Base-by-base conservation (phyloP, 2,797 vertebrate genomes). In the Uromys caudimaculatus region DNA sequence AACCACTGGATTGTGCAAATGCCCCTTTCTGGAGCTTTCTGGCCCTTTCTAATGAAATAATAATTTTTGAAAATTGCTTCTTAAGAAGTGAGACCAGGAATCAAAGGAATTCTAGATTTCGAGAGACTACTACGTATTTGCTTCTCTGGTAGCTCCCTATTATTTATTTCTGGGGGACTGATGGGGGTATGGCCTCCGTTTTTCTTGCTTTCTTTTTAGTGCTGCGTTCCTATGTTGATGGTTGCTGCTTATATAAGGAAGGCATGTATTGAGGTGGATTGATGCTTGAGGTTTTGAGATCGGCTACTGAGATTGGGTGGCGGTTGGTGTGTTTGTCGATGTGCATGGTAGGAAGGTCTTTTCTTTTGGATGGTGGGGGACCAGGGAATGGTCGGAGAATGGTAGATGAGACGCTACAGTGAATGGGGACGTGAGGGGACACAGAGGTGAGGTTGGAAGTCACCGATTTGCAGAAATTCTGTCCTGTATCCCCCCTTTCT, bases 161-260 rank as follows among this genome's bases (percentile, higher is more conserved):
- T 97, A 95, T 97, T 97, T 92, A 94, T 96, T 93, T 77, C 92
- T 90, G 92, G 97, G 97, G 95, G 38, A 97, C 97, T 97, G 97
- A 96, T 84, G 96, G 97, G 97, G 98, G 93, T 97, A 97, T 98
- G 98, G 98, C 98, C 98, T 98, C 97, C 95, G 98, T 98, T 98
- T 93, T 67, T 50, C 96, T 96, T 93, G 94, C 93, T 97, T 96
- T 96, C 96, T 94, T 95, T 97, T 96, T 87, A 93, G 97, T 96
- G 98, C 98, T 98, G 98, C 95, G 90, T 98, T 98, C 98, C 98
- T 96, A 98, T 98, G 98, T 98, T 98, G 98, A 98, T 96, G 98
- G 98, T 98, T 98, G 98, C 98, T 98, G 98, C 98, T 99, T 99
- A 99, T 98, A 98, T 98, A 99, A 99, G 98, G 98, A 91, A 98